Percentiles rank a stretch among this genome's conserved stretches.
phyloP scores from a whole-genome alignment of 1,140 invertebrate species.

The Antheraea pernyi region DNA sequence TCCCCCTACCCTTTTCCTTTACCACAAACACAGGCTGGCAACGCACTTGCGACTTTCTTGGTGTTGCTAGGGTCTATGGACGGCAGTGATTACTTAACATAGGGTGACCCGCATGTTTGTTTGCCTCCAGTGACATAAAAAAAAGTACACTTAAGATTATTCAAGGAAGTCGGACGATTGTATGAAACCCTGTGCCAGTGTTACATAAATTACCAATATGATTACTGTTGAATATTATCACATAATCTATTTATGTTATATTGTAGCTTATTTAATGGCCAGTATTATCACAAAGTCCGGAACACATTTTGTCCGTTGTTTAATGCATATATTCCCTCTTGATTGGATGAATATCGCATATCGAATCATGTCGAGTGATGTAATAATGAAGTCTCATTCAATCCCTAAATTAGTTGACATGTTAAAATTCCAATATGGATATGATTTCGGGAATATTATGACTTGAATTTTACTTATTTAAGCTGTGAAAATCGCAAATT shows the following conservation, averaged over 20 bases:
- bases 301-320: background rate
- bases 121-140: too few species aligned
- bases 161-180: too few species aligned
- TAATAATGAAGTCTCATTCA: slow-evolving; percentile 9
- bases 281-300: background rate
- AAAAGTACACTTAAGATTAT: too few species aligned
- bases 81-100: too few species aligned
- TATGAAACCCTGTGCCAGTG: too few species aligned
- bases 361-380: slow-evolving; percentile 5
- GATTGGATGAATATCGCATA: slow-evolving; percentile 6
- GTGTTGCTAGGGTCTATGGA: too few species aligned
- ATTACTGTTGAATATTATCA: too few species aligned
- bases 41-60: too few species aligned
- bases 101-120: too few species aligned
- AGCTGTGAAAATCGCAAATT: background rate
- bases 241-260: background rate
- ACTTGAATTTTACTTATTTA: background rate
- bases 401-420: slow-evolving; percentile 7
- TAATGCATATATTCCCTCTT: background rate
- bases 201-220: too few species aligned
- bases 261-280: background rate
- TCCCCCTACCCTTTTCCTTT: too few species aligned
- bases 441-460: background rate
- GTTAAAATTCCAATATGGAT: slow-evolving; percentile 8
- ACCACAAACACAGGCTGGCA: too few species aligned